These are phyloP conservation scores for Hartigia nigra DNA, from an alignment of 2,888 invertebrate genomes.

Conservation along the genomic window DNA sequence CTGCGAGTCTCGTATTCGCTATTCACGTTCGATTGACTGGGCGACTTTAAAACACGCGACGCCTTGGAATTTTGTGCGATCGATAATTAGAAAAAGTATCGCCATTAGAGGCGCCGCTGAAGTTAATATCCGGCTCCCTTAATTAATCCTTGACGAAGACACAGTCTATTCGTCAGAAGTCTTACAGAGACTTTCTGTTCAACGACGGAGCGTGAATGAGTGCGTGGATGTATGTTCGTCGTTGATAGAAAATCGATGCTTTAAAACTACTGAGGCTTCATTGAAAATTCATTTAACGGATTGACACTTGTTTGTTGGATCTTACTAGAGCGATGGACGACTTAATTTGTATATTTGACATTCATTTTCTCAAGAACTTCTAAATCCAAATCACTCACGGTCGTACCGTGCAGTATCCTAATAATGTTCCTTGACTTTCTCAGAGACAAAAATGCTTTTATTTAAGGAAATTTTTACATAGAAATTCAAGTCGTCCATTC, in stretches of 20 bases:
- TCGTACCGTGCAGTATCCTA: background rate
- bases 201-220: background rate
- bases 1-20: background rate
- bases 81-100: background rate
- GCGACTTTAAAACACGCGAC: background rate
- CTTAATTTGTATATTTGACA: background rate
- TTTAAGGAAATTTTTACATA: background rate
- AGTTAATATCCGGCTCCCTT: background rate
- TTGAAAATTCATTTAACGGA: background rate
- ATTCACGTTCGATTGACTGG: background rate
- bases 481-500: background rate
- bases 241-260: background rate
- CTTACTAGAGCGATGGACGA: background rate
- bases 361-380: background rate
- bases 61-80: background rate
- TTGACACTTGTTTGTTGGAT: background rate
- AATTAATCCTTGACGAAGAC: background rate
- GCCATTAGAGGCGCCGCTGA: background rate
- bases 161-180: background rate
- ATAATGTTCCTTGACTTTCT: background rate
- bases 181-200: background rate
- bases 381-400: background rate
- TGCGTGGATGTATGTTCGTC: background rate
- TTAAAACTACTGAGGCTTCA: background rate
- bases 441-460: background rate